Percentiles rank a stretch among this genome's conserved stretches.
Conservation (phyloP, 2,797 vertebrate species). For the Chrysocyon brachyurus region DNA sequence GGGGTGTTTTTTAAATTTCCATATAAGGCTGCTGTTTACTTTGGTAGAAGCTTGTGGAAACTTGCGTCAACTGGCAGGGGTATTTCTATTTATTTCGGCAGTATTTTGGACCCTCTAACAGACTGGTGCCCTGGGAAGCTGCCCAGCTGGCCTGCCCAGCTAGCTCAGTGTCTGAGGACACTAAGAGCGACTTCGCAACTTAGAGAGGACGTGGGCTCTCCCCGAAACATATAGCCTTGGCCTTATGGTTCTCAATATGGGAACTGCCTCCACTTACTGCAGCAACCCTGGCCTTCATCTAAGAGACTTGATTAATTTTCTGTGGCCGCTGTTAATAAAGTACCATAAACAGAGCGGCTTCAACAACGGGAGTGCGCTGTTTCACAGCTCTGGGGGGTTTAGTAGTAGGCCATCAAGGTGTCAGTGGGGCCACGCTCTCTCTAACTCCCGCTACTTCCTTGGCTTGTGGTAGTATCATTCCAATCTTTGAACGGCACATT, state of each 20-base stretch:
- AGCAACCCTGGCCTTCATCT: background rate
- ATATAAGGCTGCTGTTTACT: constrained; percentile 80
- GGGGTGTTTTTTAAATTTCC: constrained; percentile 72
- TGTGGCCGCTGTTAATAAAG: background rate
- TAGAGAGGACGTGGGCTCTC: background rate
- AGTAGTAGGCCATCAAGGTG: background rate
- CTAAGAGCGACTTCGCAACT: constrained; percentile 33
- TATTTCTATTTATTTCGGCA: constrained; percentile 82
- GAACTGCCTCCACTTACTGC: background rate
- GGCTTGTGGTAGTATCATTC: background rate
- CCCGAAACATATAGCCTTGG: background rate
- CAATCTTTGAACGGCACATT: background rate
- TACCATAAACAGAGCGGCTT: background rate
- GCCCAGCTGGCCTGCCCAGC: constrained; percentile 45
- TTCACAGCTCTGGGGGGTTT: background rate
- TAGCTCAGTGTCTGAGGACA: constrained; percentile 56
- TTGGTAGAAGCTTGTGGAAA: constrained; percentile 81
- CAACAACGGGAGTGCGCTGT: background rate
- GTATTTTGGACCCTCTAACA: constrained; percentile 79
- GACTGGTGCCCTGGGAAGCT: constrained; percentile 48
- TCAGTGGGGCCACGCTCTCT: background rate
- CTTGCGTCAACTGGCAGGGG: constrained; percentile 72
- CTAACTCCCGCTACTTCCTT: background rate
- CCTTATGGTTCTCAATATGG: background rate
- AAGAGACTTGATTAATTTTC: background rate